Percentiles rank a stretch among this genome's conserved stretches.
Conservation (phyloP, 1,140 invertebrate genomes). For the Lamellibrachia luymesi region DNA sequence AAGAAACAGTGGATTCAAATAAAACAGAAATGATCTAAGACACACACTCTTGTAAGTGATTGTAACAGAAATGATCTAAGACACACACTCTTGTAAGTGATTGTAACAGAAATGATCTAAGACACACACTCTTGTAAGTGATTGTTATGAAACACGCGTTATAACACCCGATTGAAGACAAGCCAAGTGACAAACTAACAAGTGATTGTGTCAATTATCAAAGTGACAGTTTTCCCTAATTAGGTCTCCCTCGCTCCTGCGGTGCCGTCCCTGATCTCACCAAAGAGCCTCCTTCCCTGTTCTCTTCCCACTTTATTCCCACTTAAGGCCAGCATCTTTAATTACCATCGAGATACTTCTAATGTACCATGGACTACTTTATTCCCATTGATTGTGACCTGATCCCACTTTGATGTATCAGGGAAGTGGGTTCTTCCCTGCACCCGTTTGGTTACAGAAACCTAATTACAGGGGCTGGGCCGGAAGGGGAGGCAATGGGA, state of each 20-base stretch:
- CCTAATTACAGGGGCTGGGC: not conserved
- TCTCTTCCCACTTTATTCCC: not conserved
- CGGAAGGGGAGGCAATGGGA: not conserved
- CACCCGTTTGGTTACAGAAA: not conserved
- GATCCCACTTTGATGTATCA: not conserved
- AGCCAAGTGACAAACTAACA: not conserved
- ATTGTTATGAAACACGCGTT: not conserved
- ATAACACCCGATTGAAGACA: not conserved
- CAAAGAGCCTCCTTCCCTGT: not conserved
- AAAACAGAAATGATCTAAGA: no score
- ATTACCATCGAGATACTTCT: not conserved
- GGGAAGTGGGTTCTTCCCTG: not conserved
- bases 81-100: no score
- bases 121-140: no score
- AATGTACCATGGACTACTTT: not conserved
- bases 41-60: no score
- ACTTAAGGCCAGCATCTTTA: not conserved
- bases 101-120: no score
- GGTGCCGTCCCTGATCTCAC: not conserved
- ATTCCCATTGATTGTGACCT: no score
- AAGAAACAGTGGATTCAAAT: no score
- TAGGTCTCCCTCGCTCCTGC: not conserved
- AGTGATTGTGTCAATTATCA: not conserved
- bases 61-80: no score
- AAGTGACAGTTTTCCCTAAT: not conserved